These are phyloP conservation scores for Bothrops jararaca DNA, from an alignment of 2,113 vertebrate genomes.

Conservation along the genomic window DNA sequence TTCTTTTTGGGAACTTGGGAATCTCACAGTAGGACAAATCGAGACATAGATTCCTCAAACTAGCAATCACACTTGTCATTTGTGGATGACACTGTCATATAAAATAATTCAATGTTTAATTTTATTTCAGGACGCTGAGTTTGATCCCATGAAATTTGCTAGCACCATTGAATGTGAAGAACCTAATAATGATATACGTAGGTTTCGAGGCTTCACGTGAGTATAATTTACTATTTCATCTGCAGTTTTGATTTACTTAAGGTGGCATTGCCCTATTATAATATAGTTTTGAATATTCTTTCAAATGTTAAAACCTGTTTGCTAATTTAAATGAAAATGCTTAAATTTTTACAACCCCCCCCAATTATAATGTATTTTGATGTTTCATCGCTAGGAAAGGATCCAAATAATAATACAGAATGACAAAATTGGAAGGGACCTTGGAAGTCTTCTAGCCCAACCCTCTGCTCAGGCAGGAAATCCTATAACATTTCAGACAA, in stretches of 20 bases:
- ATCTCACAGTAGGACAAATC: background rate
- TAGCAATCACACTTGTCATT: background rate
- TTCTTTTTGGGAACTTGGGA: background rate
- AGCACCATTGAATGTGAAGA: conserved; percentile 95
- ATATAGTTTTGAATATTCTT: conserved; percentile 1
- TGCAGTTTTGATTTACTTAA: background rate
- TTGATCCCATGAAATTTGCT: conserved; percentile 90
- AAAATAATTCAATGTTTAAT: conserved; percentile 28
- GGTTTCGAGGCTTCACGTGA: conserved; percentile 96
- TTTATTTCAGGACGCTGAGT: conserved; percentile 87
- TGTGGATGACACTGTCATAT: background rate
- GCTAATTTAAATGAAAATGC: background rate
- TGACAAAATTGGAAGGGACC: background rate
- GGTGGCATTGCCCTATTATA: background rate
- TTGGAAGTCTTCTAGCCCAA: background rate
- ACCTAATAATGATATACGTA: conserved; percentile 93
- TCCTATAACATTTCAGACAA: background rate
- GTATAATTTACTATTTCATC: conserved; percentile 65
- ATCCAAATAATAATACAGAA: background rate
- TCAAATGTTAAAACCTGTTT: conserved; percentile 4
- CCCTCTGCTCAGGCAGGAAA: background rate
- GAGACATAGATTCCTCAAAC: background rate
- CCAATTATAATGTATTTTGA: background rate
- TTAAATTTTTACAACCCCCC: background rate
- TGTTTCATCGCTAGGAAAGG: background rate